Conservation (phyloP, 2,888 invertebrate species). For the Chrysolina americana region DNA sequence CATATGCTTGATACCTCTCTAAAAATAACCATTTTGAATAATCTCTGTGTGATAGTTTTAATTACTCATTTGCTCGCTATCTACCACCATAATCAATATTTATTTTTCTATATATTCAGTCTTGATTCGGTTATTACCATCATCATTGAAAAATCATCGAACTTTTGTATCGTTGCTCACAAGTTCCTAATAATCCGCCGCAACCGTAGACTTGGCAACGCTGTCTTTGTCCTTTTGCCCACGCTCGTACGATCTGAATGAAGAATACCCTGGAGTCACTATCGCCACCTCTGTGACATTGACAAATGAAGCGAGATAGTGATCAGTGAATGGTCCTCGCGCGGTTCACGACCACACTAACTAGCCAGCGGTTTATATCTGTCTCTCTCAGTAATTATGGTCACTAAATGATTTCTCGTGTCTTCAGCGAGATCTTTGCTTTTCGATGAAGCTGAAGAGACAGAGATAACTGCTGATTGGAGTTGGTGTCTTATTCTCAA, state of each 20-base stretch:
- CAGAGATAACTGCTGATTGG: neutral
- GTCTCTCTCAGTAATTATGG: constrained; percentile 13
- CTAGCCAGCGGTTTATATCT: constrained; percentile 35
- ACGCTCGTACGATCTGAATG: constrained; percentile 62
- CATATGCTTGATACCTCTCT: too few species aligned
- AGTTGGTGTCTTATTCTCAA: neutral
- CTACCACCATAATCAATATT: too few species aligned
- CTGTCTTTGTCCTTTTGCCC: constrained; percentile 43
- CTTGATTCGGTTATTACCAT: too few species aligned
- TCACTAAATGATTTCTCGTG: neutral
- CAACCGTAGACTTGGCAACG: constrained; percentile 19
- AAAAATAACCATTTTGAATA: too few species aligned
- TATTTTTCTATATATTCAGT: too few species aligned
- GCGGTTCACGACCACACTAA: constrained; percentile 63
- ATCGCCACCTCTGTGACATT: constrained; percentile 76
- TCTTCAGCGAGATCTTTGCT: neutral
- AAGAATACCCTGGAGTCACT: constrained; percentile 67
- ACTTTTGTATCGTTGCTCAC: too few species aligned
- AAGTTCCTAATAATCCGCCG: neutral
- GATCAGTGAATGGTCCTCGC: constrained; percentile 76
- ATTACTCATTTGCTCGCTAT: too few species aligned
- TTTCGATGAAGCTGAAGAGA: neutral
- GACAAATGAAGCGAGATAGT: constrained; percentile 85
- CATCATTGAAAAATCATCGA: too few species aligned
- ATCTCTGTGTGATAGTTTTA: too few species aligned